Evolutionary conservation across 2,888 invertebrate genomes (phyloP).

Genomic region (Cosmia pyralina): DNA sequence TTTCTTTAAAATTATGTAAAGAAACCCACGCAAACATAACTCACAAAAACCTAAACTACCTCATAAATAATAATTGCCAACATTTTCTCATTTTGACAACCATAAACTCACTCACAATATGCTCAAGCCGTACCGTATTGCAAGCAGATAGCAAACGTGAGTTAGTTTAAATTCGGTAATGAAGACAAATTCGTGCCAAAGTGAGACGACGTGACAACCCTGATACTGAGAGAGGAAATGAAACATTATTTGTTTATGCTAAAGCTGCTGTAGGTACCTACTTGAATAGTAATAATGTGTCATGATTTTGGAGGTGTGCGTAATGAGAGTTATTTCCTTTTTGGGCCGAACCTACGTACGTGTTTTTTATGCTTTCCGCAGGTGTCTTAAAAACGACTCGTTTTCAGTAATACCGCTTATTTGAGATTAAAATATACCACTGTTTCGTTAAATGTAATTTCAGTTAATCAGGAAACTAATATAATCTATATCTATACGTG

Average conservation of each 20-base stretch:
- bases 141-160: slow-evolving; percentile 51
- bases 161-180: slow-evolving; percentile 62
- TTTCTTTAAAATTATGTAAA: too few relatives aligned
- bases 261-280: neutral
- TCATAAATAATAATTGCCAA: slow-evolving; percentile 47
- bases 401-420: neutral
- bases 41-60: slow-evolving; percentile 15
- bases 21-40: too few relatives aligned
- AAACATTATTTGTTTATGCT: slow-evolving; percentile 49
- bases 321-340: slow-evolving; percentile 19
- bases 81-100: slow-evolving; percentile 39
- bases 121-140: slow-evolving; percentile 44
- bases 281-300: slow-evolving; percentile 27
- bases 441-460: too few relatives aligned
- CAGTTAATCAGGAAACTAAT: too few relatives aligned
- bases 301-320: neutral
- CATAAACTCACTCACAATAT: slow-evolving; percentile 43
- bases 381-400: too few relatives aligned
- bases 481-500: too few relatives aligned
- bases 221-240: slow-evolving; percentile 34
- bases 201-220: slow-evolving; percentile 39
- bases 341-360: neutral
- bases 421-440: too few relatives aligned
- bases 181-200: slow-evolving; percentile 53
- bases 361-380: neutral